Evolutionary conservation across 2,797 vertebrate genomes (phyloP).

Genomic region (Sebastes oblongus): DNA sequence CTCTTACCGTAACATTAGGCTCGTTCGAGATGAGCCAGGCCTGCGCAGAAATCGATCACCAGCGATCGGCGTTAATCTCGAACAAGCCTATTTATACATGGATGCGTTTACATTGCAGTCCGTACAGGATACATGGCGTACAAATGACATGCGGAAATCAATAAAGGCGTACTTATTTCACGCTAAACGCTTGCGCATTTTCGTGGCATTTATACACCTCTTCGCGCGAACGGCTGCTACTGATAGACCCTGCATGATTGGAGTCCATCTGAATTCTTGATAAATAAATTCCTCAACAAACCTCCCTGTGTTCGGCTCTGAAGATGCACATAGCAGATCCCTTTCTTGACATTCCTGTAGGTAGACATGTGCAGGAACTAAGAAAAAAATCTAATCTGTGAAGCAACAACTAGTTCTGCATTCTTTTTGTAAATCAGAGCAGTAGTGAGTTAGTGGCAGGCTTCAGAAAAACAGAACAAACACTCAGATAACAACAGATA

Average conservation of each 20-base stretch:
- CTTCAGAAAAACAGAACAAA: conserved; percentile 12
- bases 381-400: background rate
- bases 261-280: background rate
- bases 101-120: no score
- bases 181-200: no score
- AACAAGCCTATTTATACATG: no score
- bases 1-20: no score
- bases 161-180: no score
- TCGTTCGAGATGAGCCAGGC: fast-evolving
- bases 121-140: no score
- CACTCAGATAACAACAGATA: conserved; percentile 12
- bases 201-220: no score
- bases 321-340: background rate
- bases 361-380: background rate
- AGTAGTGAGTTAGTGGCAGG: background rate
- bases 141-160: no score
- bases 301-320: background rate
- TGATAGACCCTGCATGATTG: background rate
- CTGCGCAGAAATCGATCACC: no score
- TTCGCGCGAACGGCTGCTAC: no score
- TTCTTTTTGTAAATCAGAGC: conserved; percentile 5
- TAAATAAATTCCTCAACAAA: background rate
- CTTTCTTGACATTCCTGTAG: no score
- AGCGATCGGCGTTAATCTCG: no score
- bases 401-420: background rate